These are phyloP conservation scores for Mythimna vitellina DNA, from an alignment of 2,888 invertebrate species.

Conservation along the genomic window DNA sequence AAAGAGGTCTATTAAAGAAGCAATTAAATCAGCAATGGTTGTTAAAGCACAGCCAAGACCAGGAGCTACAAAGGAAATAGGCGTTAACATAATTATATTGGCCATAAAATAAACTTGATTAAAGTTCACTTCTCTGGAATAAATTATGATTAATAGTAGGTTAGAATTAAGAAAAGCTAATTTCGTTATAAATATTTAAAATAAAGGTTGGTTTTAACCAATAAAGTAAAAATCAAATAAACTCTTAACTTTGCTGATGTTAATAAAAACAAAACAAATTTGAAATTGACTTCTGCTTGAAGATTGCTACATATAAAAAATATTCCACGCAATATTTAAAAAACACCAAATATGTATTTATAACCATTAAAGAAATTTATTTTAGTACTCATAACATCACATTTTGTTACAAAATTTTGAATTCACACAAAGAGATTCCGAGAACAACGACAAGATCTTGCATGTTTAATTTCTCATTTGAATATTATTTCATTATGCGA, in stretches of 20 bases:
- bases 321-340: neutral
- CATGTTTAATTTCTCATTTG: slow-evolving; percentile 57
- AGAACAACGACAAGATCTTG: slow-evolving; percentile 54
- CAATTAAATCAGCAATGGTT: slow-evolving; percentile 50
- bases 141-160: neutral
- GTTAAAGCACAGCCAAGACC: slow-evolving; percentile 18
- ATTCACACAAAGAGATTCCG: slow-evolving; percentile 30
- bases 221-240: neutral
- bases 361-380: slow-evolving; percentile 28
- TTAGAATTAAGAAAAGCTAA: neutral
- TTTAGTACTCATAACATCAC: slow-evolving; percentile 10
- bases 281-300: neutral
- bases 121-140: neutral
- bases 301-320: neutral
- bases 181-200: neutral
- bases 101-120: neutral
- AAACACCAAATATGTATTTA: slow-evolving; percentile 11
- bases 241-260: neutral
- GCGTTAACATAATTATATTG: slow-evolving; percentile 18
- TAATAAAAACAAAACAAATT: neutral
- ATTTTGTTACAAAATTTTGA: slow-evolving; percentile 26
- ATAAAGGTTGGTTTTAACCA: neutral
- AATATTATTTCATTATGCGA: slow-evolving; percentile 51
- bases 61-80: slow-evolving; percentile 27
- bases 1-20: slow-evolving; percentile 40